Percentiles rank a stretch among this genome's conserved stretches.
phyloP scores from a whole-genome alignment of 2,797 vertebrate species.

The Parambassis ranga region DNA sequence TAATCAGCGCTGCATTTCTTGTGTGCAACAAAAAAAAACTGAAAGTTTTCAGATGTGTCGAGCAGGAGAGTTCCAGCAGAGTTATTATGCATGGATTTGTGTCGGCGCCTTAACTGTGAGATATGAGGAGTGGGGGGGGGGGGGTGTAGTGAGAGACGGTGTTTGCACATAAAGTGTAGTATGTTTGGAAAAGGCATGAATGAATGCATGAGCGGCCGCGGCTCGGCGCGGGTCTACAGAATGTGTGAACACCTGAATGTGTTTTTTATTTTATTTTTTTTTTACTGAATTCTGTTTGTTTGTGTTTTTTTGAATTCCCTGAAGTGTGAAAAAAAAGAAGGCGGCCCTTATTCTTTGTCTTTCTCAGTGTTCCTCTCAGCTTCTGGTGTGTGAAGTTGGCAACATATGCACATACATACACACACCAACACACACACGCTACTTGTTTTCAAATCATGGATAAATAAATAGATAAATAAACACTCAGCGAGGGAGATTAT shows the following conservation, averaged over 20 bases:
- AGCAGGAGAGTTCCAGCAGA: neutral
- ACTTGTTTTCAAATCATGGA: neutral
- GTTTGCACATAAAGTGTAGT: constrained; percentile 47
- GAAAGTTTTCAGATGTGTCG: neutral
- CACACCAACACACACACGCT: neutral
- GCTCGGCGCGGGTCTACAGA: constrained; percentile 30
- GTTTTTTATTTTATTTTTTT: too few species aligned
- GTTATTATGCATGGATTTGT: constrained; percentile 22
- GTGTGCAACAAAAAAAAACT: constrained; percentile 24
- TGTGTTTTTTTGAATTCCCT: constrained; percentile 21
- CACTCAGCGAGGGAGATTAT: neutral
- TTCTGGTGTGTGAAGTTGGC: constrained; percentile 41
- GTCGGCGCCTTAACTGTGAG: constrained; percentile 16
- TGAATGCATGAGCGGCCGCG: constrained; percentile 59
- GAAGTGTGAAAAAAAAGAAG: constrained; percentile 43
- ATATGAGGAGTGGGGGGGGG: neutral
- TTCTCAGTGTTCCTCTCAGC: constrained; percentile 24
- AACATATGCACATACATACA: constrained; percentile 30
- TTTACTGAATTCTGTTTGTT: constrained; percentile 37
- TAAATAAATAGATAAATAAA: constrained; percentile 36
- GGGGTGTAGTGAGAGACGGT: neutral
- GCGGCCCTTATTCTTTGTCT: constrained; percentile 32
- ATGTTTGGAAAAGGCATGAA: constrained; percentile 55
- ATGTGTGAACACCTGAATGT: constrained; percentile 62
- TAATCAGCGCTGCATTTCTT: constrained; percentile 15